Evolutionary conservation across 2,113 vertebrate genomes (phyloP), one percentile per base, ranked within the genome.

Genomic region (Furnarius figulus): DNA sequence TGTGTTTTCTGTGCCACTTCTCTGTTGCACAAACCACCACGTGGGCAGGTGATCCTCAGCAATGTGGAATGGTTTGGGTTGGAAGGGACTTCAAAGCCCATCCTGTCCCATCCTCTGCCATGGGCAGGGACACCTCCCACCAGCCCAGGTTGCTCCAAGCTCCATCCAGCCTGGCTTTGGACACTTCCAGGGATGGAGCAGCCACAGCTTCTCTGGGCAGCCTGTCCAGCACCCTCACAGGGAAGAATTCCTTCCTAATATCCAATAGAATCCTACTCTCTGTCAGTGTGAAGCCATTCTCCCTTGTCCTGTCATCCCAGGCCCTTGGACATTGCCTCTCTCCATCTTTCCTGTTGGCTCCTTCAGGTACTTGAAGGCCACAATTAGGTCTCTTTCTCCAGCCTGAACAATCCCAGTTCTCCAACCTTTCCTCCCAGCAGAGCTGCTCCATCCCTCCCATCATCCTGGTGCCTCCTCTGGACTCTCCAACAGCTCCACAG

Each of bases 141-240:
- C 5, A 0, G 5, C 67, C 59, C 68, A 81, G 42, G 27, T 0
- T 14, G 59, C 50, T 66, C 59, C 85, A 14, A 68, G 11, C 31
- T 27, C 25, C 0, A 0, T 42, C 52, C 55, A 50, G 0, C 67
- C 59, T 37, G 58, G 11, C 50, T 22, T 65, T 22, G 50, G 42
- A 0, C 59, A 58, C 8, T 44, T 0, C 50, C 58, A 88, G 42
- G 50, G 35, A 49, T 88, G 50, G 35, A 18, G 18, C 50, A 80
- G 58, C 42, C 59, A 33, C 59, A 88, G 76, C 42, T 50, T 0
- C 76, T 66, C 76, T 42, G 35, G 42, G 21, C 18, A 37, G 9
- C 24, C 44, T 50, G 63, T 8, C 63, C 84, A 77, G 63, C 49
- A 35, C 17, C 42, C 50, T 44, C 59, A 3, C 14, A 66, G 27